A percentile compares a stretch with the other conserved stretches of the same genome.
These are phyloP conservation scores for Bathynomus jamesi DNA, from an alignment of 1,140 invertebrate genomes.

Conservation along the genomic window DNA sequence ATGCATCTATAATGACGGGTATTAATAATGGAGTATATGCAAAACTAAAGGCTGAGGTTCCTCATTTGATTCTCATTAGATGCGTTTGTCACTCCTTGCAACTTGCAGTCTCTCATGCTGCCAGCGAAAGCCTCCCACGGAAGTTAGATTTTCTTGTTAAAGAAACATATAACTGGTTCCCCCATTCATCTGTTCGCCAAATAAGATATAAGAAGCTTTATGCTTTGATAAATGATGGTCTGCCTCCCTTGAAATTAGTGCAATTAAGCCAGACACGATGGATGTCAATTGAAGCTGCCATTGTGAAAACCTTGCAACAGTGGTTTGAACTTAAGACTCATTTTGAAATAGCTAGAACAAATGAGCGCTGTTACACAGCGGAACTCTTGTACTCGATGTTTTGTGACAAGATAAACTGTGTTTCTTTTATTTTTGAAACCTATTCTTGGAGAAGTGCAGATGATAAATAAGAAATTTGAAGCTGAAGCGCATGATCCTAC, in stretches of 20 bases:
- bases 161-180: conserved; percentile 20
- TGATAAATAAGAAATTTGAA: conserved; percentile 38
- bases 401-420: conserved; percentile 33
- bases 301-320: conserved; percentile 40
- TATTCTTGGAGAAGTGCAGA: conserved; percentile 19
- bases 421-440: conserved; percentile 19
- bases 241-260: conserved; percentile 40
- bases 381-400: conserved; percentile 38
- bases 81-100: conserved; percentile 7
- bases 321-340: conserved; percentile 42
- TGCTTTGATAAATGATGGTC: conserved; percentile 7
- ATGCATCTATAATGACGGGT: conserved; percentile 13
- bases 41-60: conserved; percentile 6
- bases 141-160: conserved; percentile 12
- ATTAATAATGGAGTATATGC: not conserved
- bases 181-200: conserved; percentile 4
- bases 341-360: conserved; percentile 35
- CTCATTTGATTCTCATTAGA: conserved; percentile 6
- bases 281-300: conserved; percentile 41
- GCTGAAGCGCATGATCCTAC: conserved; percentile 32
- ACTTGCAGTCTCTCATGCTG: conserved; percentile 14
- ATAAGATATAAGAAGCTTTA: conserved; percentile 3
- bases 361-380: conserved; percentile 38
- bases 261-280: conserved; percentile 42
- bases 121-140: not conserved